Evolutionary conservation across 2,888 invertebrate species (phyloP).

Genomic region (Xanthorhoe spadicearia): DNA sequence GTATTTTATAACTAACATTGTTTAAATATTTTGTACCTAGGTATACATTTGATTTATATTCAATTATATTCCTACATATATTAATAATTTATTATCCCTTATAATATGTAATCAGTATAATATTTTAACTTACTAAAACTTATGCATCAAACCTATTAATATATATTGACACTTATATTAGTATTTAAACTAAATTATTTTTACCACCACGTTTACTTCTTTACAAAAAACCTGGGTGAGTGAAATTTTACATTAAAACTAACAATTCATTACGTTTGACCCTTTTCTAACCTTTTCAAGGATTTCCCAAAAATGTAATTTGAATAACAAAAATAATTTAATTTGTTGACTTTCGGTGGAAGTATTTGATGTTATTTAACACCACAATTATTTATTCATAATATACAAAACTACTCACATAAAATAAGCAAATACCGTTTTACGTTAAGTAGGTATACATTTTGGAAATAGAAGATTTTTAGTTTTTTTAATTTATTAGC

Average conservation of each 20-base stretch:
- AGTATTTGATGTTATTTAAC: constrained; percentile 19
- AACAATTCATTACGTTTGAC: constrained; percentile 26
- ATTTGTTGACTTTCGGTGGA: constrained; percentile 26
- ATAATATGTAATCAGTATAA: not conserved
- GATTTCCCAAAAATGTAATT: constrained; percentile 23
- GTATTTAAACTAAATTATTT: constrained; percentile 5
- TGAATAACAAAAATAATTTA: constrained; percentile 30
- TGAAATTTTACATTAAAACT: constrained; percentile 23
- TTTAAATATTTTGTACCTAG: constrained; percentile 2
- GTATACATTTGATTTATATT: no score
- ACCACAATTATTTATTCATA: not conserved
- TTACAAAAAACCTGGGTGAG: constrained; percentile 12
- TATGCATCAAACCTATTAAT: not conserved
- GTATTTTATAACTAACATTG: constrained; percentile 17
- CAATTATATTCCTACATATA: no score
- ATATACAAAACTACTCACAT: not conserved
- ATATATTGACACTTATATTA: not conserved
- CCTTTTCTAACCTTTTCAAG: constrained; percentile 16
- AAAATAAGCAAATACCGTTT: not conserved
- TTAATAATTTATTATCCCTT: constrained; percentile 1
- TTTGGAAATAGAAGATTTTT: not conserved
- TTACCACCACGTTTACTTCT: constrained; percentile 13
- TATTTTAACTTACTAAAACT: constrained; percentile 1
- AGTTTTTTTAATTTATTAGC: not conserved
- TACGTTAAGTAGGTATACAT: not conserved